Evolutionary conservation across 1,140 invertebrate species (phyloP), one percentile per base, ranked within the genome.

Genomic region (Ooceraea biroi): DNA sequence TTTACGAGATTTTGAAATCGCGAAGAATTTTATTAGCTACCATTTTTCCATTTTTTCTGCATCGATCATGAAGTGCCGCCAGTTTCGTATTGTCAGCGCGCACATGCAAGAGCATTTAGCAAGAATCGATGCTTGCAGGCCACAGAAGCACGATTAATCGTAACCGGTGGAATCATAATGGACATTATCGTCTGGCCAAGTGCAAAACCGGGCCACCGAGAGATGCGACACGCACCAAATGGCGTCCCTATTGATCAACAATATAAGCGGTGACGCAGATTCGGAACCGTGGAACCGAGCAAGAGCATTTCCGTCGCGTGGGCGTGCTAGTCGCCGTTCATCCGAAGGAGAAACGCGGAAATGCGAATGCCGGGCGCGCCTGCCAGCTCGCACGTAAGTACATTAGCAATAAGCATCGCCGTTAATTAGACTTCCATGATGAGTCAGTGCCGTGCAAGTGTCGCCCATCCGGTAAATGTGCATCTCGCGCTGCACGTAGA

Each of bases 261-360:
- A 80, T 46, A 80, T 48, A 48, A 80, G 22, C 41, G n/a, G n/a
- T 80, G 65, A 71, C 65, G 52, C n/a, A 71, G 69, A 80, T 80
- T 80, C 36, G 63, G 48, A n/a, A n/a, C 63, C 60, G 22, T 19
- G 41, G 36, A 17, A 46, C 12, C 30, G 7, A 65, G 55, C 36
- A 5, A 46, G 22, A 30, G 22, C 19, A 58, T 27, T 36, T 7
- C 36, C 7, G 55, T 48, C 12, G 65, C 30, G 65, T 80, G 36
- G 63, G 25, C 46, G 50, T 69, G 10, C 3, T 19, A 5, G 25
- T 80, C 25, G 22, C n/a, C 41, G 22, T 41, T 41, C 30, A 55
- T 41, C 63, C 44, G 73, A 50, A 48, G 27, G 19, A 52, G 30
- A 65, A 50, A 63, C 27, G 73, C 58, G 58, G 58, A 76, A 76